phyloP scores from a whole-genome alignment of 2,888 invertebrate species.

The Smittia aterrima region DNA sequence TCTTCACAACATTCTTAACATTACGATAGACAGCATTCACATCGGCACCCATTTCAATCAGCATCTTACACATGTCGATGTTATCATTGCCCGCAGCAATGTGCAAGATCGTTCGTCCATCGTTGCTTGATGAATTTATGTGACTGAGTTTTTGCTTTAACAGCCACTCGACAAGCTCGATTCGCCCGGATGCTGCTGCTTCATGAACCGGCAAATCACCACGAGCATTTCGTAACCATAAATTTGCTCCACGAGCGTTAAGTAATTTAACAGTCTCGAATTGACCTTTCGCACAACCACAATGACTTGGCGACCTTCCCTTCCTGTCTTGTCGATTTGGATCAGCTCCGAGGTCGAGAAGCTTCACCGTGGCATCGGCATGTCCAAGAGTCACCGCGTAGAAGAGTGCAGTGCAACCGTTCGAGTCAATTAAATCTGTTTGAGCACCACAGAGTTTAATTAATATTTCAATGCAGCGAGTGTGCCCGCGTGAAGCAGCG shows the following conservation, averaged over 20 bases:
- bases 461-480: constrained; percentile 84
- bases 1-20: constrained; percentile 79
- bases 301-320: constrained; percentile 90
- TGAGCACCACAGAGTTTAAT: constrained; percentile 84
- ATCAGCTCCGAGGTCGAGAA: constrained; percentile 87
- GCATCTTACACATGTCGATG: constrained; percentile 85
- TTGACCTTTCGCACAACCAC: constrained; percentile 95
- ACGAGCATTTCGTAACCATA: constrained; percentile 88
- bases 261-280: constrained; percentile 78
- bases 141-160: constrained; percentile 77
- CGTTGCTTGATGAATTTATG: constrained; percentile 85
- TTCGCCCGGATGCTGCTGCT: constrained; percentile 87
- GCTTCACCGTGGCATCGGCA: constrained; percentile 84
- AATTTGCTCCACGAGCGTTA: constrained; percentile 73
- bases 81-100: constrained; percentile 92
- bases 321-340: constrained; percentile 90
- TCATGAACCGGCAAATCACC: constrained; percentile 96
- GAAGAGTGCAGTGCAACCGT: constrained; percentile 94
- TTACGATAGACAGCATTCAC: constrained; percentile 82
- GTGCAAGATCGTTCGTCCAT: constrained; percentile 89
- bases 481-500: constrained; percentile 94
- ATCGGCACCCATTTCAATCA: constrained; percentile 80
- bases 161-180: constrained; percentile 86
- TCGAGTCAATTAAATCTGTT: constrained; percentile 86
- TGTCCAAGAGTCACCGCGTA: constrained; percentile 96